Base-by-base conservation (phyloP, 2,888 invertebrate species). In the Perizoma affinitatum region DNA sequence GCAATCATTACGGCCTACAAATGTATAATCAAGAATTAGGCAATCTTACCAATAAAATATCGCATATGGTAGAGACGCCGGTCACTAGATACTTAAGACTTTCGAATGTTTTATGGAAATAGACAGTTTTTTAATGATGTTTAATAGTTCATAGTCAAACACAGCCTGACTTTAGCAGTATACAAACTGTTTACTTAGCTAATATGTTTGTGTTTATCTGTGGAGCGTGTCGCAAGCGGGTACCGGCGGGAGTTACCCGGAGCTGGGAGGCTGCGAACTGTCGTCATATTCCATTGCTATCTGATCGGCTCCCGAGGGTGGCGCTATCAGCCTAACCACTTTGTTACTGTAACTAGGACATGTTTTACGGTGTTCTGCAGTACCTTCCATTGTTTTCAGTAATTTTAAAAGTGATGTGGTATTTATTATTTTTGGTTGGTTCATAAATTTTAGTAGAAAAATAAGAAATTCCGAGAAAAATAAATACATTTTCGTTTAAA, bases 261-360 rank as follows among this genome's bases (percentile, higher is more conserved):
- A 71, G 74, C 70, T 69, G 76, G 82, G 74, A 79, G 83, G 79
- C 79, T 76, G 86, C 80, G 78, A 88, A 87, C 84, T 88, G 88
- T 89, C 87, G 86, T 88, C 87, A 80, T 89, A 86, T 83, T 83
- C 82, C 79, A 80, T 75, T 75, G 79, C 70, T 87, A 89, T 89
- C 89, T 68, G 88, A 88, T 87, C 75, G 82, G 75, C 70, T 71
- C 75, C 77, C 75, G 64, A 67, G 78, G 79, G 83, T 71, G 66
- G 67, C 71, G 70, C 74, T 80, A 84, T 82, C 82, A 57, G 70
- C 74, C 70, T 71, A 73, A 73, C 74, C 70, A 67, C 65, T 61
- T 57, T 54, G 51, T 61, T 69, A 70, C 71, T 55, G 56, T 50
- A 45, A 54, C 54, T 73, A 70, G 66, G 69, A 70, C 71, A 73